Conservation (phyloP, 2,113 vertebrate species). For the Otis tarda region DNA sequence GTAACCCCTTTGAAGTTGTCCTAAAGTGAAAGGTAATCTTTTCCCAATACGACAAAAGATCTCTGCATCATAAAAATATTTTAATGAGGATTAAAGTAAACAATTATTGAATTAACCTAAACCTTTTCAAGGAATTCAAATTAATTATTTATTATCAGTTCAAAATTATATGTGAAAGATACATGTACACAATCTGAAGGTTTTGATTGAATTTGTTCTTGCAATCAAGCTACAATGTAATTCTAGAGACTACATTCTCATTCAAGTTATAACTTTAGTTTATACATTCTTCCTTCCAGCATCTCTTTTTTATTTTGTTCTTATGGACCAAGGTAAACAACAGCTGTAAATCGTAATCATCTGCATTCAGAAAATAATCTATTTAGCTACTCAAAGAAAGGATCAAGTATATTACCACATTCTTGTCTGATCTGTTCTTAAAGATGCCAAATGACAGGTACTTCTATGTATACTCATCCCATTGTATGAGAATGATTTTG, state of each 20-base stretch:
- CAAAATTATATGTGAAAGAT: not conserved
- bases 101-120: not conserved
- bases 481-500: not conserved
- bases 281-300: not conserved
- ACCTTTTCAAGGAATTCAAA: not conserved
- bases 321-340: not conserved
- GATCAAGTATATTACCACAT: not conserved
- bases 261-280: not conserved
- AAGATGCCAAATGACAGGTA: not conserved
- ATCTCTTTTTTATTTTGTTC: not conserved
- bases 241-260: not conserved
- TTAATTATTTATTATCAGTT: not conserved
- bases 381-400: not conserved
- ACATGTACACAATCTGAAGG: not conserved
- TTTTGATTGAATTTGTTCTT: not conserved
- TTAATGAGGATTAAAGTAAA: not conserved
- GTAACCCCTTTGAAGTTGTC: not conserved
- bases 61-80: not conserved
- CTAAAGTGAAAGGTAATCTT: not conserved
- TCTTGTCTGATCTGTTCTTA: not conserved
- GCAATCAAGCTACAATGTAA: not conserved
- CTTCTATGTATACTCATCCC: not conserved
- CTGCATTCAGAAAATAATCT: not conserved
- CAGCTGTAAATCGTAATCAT: not conserved
- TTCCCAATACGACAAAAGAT: not conserved